These are phyloP conservation scores for Aphelinus atriplicis DNA, from an alignment of 1,140 invertebrate genomes.

Conservation along the genomic window DNA sequence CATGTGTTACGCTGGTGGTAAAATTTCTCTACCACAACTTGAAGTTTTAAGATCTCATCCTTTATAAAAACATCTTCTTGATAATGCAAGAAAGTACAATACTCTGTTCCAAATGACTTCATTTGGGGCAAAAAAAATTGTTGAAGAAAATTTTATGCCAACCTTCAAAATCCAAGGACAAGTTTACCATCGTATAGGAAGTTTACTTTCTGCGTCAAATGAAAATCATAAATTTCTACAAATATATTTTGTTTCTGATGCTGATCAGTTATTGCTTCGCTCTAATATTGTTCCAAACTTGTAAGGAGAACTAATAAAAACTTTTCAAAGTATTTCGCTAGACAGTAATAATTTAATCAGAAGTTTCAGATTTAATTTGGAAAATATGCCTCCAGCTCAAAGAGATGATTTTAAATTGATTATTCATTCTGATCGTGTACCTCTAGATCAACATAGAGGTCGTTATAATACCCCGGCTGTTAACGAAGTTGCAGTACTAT, in stretches of 20 bases:
- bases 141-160: too few species aligned
- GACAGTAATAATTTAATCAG: slow-evolving; percentile 56
- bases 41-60: too few species aligned
- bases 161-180: too few species aligned
- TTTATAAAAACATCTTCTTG: too few species aligned
- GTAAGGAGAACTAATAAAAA: slow-evolving; percentile 52
- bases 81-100: too few species aligned
- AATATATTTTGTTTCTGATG: slow-evolving; percentile 36
- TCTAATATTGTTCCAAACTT: slow-evolving; percentile 29
- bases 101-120: too few species aligned
- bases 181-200: background rate
- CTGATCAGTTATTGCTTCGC: background rate
- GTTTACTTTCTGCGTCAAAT: background rate
- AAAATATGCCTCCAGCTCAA: slow-evolving; percentile 47
- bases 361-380: slow-evolving; percentile 58
- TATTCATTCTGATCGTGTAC: slow-evolving; percentile 58
- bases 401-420: slow-evolving; percentile 56
- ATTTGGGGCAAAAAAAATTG: too few species aligned
- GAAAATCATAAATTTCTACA: slow-evolving; percentile 26
- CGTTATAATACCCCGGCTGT: slow-evolving; percentile 48
- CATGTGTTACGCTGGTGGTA: background rate
- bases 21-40: background rate
- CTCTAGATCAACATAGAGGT: slow-evolving; percentile 48
- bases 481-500: slow-evolving; percentile 50
- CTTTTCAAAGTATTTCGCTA: slow-evolving; percentile 53